A percentile compares a stretch with the other conserved stretches of the same genome.
Conservation (phyloP, 2,797 vertebrate species). For the Bradypodion pumilum region DNA sequence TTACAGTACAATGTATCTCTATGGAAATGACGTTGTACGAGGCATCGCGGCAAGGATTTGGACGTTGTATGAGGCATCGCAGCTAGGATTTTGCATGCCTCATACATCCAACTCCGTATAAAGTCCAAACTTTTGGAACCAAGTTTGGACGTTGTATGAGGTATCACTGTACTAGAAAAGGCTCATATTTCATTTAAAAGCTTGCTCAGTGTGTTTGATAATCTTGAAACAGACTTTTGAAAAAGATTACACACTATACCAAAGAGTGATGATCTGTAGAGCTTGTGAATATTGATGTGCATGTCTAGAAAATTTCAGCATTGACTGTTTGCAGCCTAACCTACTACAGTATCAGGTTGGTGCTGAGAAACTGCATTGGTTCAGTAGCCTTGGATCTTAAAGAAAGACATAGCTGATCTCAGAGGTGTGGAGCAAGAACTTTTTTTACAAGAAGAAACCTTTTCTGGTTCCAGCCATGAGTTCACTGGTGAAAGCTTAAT, state of each 20-base stretch:
- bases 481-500: neutral
- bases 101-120: too few species aligned
- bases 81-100: too few species aligned
- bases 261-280: neutral
- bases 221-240: too few species aligned
- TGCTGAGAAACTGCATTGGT: neutral
- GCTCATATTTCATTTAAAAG: neutral
- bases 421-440: neutral
- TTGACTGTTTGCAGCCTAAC: neutral
- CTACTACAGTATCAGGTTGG: neutral
- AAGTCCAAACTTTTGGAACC: too few species aligned
- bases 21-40: too few species aligned
- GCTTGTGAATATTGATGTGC: neutral
- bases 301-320: neutral
- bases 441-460: neutral
- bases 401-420: neutral
- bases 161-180: neutral
- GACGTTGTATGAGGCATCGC: too few species aligned
- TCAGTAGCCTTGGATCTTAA: too few species aligned
- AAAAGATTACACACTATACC: neutral
- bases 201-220: neutral
- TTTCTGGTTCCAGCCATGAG: neutral
- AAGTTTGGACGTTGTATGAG: too few species aligned
- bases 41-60: too few species aligned
- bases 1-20: too few species aligned